phyloP scores from a whole-genome alignment of 2,113 vertebrate species.

The Capreolus pygargus region DNA sequence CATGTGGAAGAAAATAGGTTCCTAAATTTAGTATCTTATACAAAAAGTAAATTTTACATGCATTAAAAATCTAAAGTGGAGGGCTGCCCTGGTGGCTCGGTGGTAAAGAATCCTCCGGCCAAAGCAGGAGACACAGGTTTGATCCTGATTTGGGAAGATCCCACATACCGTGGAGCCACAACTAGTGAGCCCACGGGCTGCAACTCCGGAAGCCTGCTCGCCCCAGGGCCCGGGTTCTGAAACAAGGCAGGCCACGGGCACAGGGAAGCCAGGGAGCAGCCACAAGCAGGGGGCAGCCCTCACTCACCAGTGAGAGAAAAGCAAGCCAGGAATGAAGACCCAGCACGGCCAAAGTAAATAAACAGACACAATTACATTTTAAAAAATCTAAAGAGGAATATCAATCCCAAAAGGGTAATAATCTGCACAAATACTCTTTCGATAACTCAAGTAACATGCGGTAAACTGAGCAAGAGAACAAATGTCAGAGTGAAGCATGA shows the following conservation, averaged over 20 bases:
- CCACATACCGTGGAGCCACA: neutral
- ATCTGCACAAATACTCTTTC: neutral
- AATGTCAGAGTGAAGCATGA: neutral
- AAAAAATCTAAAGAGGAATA: neutral
- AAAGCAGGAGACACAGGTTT: neutral
- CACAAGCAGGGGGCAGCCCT: neutral
- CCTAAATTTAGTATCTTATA: neutral
- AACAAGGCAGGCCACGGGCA: neutral
- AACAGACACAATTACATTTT: neutral
- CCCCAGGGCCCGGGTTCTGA: neutral
- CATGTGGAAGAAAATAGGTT: neutral
- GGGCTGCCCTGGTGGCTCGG: neutral
- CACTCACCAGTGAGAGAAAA: neutral
- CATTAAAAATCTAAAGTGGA: neutral
- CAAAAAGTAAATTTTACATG: neutral
- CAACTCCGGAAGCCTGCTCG: neutral
- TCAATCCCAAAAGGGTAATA: neutral
- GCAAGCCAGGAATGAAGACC: neutral
- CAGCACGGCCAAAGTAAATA: neutral
- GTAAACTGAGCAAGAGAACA: neutral
- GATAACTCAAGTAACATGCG: neutral
- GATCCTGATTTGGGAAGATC: neutral
- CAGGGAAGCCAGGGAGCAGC: neutral
- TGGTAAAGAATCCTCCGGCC: neutral
- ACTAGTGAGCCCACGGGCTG: neutral